phyloP scores from a whole-genome alignment of 2,797 vertebrate genomes.

The Varecia variegata region DNA sequence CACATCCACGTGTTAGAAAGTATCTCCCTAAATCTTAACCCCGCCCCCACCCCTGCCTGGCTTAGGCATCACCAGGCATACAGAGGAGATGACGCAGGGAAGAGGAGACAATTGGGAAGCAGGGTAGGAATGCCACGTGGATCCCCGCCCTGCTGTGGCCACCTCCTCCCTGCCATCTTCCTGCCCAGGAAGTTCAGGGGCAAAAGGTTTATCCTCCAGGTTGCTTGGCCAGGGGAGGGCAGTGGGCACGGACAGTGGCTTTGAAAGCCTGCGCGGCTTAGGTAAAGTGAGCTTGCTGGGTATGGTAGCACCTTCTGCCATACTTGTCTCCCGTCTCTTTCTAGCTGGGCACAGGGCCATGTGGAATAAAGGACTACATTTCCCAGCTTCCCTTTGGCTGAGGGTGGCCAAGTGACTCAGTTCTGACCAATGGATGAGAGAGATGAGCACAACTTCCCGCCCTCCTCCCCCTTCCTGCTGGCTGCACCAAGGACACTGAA shows the following conservation, averaged over 20 bases:
- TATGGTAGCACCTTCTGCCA: not conserved
- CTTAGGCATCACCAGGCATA: not conserved
- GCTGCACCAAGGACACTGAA: not conserved
- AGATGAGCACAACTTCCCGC: not conserved
- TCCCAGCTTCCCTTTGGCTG: slow-evolving; percentile 28
- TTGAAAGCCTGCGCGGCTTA: not conserved
- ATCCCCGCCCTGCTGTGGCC: not conserved
- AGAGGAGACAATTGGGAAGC: fast-evolving
- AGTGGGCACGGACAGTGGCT: not conserved
- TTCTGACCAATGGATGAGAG: slow-evolving; percentile 34
- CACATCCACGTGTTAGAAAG: not conserved
- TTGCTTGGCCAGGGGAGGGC: not conserved
- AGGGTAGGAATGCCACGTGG: not conserved
- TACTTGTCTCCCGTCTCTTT: not conserved
- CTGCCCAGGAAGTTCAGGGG: not conserved
- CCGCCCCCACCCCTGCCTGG: not conserved
- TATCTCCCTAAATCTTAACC: not conserved
- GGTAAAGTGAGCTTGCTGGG: not conserved
- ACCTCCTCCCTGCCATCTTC: not conserved
- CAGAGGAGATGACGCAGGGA: not conserved
- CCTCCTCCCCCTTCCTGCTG: fast-evolving
- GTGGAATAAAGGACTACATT: slow-evolving; percentile 25
- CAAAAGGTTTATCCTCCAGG: not conserved
- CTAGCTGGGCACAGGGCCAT: not conserved
- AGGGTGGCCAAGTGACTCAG: not conserved